Conservation (phyloP, 1,140 invertebrate genomes). For the Leptinotarsa undecemlineata region DNA sequence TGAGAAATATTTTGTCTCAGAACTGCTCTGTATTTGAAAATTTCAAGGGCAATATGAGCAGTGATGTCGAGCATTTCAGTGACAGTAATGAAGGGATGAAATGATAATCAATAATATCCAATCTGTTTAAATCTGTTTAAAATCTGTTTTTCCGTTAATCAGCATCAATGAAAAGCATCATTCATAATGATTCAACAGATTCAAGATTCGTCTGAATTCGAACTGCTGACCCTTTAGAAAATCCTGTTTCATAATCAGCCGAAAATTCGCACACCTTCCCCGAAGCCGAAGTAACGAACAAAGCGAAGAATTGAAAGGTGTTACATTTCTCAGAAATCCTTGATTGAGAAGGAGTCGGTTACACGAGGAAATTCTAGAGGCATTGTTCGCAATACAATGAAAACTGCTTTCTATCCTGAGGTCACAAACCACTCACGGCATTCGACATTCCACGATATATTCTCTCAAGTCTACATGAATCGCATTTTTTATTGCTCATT, state of each 20-base stretch:
- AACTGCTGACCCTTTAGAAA: background rate
- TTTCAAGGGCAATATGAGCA: too few relatives aligned
- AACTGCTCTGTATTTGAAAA: too few relatives aligned
- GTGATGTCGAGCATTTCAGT: too few relatives aligned
- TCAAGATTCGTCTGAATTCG: too few relatives aligned
- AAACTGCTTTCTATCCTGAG: conserved; percentile 1
- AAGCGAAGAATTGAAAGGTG: background rate
- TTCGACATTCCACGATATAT: conserved; percentile 20
- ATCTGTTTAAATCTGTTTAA: too few relatives aligned
- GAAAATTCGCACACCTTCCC: background rate
- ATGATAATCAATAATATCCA: too few relatives aligned
- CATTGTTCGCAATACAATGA: conserved; percentile 15
- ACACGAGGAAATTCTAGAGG: conserved; percentile 1
- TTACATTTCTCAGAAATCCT: background rate
- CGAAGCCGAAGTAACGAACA: background rate
- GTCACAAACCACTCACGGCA: conserved; percentile 18
- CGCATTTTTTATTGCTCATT: conserved; percentile 5
- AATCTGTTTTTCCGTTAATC: too few relatives aligned
- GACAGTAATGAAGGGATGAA: too few relatives aligned
- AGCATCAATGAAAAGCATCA: too few relatives aligned
- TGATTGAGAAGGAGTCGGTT: background rate
- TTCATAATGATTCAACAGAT: too few relatives aligned
- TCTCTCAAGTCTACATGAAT: conserved; percentile 1
- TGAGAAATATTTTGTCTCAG: too few relatives aligned
- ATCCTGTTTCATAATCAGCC: background rate